Percentiles rank a stretch among this genome's conserved stretches.
phyloP scores from a whole-genome alignment of 1,140 invertebrate species.

The Polypedilum pembai region DNA sequence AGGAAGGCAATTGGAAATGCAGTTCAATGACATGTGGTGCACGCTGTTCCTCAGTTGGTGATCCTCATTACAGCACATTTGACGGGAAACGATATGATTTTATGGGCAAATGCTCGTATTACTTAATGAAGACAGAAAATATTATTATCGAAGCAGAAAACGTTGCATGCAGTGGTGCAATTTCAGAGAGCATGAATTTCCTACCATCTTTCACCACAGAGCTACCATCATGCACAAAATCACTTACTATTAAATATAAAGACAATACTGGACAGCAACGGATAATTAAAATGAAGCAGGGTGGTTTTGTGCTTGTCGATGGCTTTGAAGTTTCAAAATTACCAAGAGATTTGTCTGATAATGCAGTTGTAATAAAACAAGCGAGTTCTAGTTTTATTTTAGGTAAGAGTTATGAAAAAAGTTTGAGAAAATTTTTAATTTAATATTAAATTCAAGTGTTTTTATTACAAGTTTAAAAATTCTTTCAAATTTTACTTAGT shows the following conservation, averaged over 20 bases:
- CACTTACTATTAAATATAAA: constrained; percentile 55
- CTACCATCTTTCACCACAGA: constrained; percentile 46
- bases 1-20: constrained; percentile 64
- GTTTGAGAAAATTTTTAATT: too few relatives aligned
- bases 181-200: constrained; percentile 64
- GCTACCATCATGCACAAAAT: constrained; percentile 72
- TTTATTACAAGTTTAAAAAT: too few relatives aligned
- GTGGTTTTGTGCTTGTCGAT: constrained; percentile 58
- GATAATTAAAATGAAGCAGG: constrained; percentile 63
- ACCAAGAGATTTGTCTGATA: constrained; percentile 52
- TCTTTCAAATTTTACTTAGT: too few relatives aligned
- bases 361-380: constrained; percentile 53
- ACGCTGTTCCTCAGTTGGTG: constrained; percentile 71
- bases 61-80: constrained; percentile 86
- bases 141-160: constrained; percentile 74
- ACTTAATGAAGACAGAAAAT: constrained; percentile 59
- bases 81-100: constrained; percentile 79
- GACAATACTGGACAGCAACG: constrained; percentile 42
- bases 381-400: constrained; percentile 69
- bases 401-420: constrained; percentile 41
- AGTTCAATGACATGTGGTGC: constrained; percentile 63
- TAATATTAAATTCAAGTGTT: too few relatives aligned
- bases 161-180: constrained; percentile 66
- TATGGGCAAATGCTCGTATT: constrained; percentile 83
- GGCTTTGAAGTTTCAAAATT: constrained; percentile 58